Evolutionary conservation across 2,888 invertebrate genomes (phyloP).

Genomic region (Spisula subtruncata): DNA sequence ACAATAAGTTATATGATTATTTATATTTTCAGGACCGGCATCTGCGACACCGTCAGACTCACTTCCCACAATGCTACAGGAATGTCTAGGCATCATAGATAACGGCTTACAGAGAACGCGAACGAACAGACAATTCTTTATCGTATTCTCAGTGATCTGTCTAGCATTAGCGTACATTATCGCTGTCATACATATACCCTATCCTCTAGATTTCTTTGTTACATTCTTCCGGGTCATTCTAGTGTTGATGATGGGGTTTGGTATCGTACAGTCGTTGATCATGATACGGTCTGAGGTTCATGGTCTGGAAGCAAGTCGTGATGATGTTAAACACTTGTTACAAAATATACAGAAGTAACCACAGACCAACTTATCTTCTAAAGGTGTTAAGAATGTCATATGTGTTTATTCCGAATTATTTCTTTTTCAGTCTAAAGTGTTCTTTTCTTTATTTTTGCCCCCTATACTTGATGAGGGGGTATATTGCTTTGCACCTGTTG

Average conservation of each 20-base stretch:
- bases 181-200: constrained; percentile 69
- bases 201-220: constrained; percentile 70
- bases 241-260: constrained; percentile 75
- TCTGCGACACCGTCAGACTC: not conserved
- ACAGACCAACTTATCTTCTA: not conserved
- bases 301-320: constrained; percentile 75
- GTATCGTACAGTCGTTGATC: constrained; percentile 78
- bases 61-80: constrained; percentile 63
- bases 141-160: constrained; percentile 66
- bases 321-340: constrained; percentile 73
- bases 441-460: too few species aligned
- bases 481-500: too few species aligned
- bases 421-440: too few species aligned
- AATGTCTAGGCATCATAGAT: constrained; percentile 73
- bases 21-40: not conserved
- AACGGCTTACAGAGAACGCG: constrained; percentile 73
- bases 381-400: too few species aligned
- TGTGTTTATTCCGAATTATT: too few species aligned
- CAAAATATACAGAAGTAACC: constrained; percentile 39
- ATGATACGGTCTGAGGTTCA: constrained; percentile 80
- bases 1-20: too few species aligned
- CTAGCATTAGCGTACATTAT: constrained; percentile 70
- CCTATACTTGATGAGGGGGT: too few species aligned
- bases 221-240: constrained; percentile 71
- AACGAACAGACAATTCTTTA: constrained; percentile 73